Percentiles rank a stretch among this genome's conserved stretches.
Evolutionary conservation across 2,797 vertebrate genomes (phyloP).

Genomic region (Lycodopsis pacificus): DNA sequence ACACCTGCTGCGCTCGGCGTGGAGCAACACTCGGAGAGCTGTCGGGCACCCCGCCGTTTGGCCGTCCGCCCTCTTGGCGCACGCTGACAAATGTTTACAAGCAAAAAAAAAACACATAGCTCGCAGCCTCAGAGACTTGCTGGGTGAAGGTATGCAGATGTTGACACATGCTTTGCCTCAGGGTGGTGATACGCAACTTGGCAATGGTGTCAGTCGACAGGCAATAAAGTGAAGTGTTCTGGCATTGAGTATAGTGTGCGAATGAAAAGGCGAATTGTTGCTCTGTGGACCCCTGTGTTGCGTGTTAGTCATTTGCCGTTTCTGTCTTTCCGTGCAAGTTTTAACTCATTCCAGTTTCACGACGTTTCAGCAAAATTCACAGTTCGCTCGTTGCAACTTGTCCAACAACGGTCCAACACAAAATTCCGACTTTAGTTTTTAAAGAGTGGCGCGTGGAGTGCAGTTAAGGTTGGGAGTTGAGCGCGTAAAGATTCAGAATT

Average conservation of each 20-base stretch:
- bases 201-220: constrained; percentile 40
- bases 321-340: constrained; percentile 23
- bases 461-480: constrained; percentile 52
- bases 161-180: constrained; percentile 66
- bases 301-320: constrained; percentile 1
- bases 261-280: constrained; percentile 26
- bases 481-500: constrained; percentile 30
- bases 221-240: constrained; percentile 63
- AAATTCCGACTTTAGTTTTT: constrained; percentile 43
- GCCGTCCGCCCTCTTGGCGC: constrained; percentile 66
- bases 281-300: background rate
- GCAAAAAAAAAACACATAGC: constrained; percentile 54
- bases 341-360: constrained; percentile 40
- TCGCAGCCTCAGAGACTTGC: constrained; percentile 50
- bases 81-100: constrained; percentile 69
- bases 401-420: constrained; percentile 44
- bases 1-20: constrained; percentile 61
- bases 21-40: constrained; percentile 53
- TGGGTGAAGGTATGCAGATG: constrained; percentile 72
- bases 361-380: background rate
- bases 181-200: constrained; percentile 60
- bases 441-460: constrained; percentile 13
- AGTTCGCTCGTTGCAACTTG: constrained; percentile 50
- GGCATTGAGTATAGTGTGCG: constrained; percentile 35
- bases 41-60: constrained; percentile 60